Evolutionary conservation across 2,797 vertebrate species (phyloP).

Genomic region (Thripadectes ignobilis): DNA sequence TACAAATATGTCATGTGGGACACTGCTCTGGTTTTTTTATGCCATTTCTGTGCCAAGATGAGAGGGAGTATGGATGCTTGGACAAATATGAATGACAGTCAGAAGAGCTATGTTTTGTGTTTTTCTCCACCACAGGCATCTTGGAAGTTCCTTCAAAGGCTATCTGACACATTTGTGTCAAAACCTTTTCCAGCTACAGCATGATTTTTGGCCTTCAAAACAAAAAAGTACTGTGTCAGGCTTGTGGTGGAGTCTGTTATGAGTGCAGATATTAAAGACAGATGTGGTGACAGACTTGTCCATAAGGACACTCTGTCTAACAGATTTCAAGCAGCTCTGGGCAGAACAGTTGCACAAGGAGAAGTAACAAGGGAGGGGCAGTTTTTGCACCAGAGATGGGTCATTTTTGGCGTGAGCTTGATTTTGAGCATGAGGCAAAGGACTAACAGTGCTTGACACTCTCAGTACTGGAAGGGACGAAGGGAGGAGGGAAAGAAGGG

Average conservation of each 20-base stretch:
- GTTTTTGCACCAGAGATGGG: background rate
- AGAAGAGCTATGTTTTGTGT: background rate
- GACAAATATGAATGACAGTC: background rate
- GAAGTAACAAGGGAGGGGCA: background rate
- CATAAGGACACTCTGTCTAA: background rate
- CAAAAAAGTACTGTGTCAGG: background rate
- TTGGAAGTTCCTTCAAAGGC: background rate
- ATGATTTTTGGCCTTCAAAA: background rate
- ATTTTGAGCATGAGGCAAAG: background rate
- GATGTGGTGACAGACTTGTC: background rate
- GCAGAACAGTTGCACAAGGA: background rate
- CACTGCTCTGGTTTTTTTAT: background rate
- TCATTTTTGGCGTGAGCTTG: background rate
- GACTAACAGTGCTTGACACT: background rate
- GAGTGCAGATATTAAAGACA: background rate
- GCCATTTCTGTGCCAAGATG: background rate
- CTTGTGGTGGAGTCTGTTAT: background rate
- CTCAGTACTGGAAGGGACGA: background rate
- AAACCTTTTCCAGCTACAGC: background rate
- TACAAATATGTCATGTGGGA: background rate
- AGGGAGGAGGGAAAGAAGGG: no score
- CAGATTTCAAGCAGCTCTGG: background rate
- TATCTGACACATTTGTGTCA: background rate
- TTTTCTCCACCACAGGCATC: background rate
- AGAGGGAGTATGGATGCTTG: background rate